These are phyloP conservation scores for Ataeniobius toweri DNA, from an alignment of 2,797 vertebrate species.

Conservation along the genomic window DNA sequence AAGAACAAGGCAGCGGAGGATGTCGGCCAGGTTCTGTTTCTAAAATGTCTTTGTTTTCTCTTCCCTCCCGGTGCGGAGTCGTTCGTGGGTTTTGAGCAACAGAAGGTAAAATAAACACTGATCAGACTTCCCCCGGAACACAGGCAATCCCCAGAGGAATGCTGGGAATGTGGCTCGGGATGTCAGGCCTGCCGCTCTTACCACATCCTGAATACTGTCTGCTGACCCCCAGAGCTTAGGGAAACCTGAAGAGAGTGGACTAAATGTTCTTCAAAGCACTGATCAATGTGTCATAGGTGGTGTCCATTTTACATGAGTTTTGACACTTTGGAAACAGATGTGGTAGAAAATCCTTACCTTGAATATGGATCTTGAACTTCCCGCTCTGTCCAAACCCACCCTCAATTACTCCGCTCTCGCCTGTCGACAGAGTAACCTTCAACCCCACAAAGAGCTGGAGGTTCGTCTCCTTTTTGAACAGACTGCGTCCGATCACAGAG, in stretches of 20 bases:
- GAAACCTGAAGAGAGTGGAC: constrained; percentile 15
- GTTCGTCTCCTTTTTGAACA: constrained; percentile 99
- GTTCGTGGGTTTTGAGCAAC: constrained; percentile 69
- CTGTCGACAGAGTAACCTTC: constrained; percentile 90
- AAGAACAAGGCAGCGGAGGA: constrained; percentile 58
- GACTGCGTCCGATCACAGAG: constrained; percentile 91
- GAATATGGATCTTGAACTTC: constrained; percentile 94
- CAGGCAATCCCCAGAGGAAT: constrained; percentile 74
- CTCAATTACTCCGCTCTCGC: constrained; percentile 91
- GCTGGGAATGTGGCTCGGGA: constrained; percentile 75
- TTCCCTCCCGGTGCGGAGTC: constrained; percentile 73
- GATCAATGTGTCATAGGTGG: background rate
- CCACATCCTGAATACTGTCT: constrained; percentile 75
- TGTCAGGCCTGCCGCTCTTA: constrained; percentile 65
- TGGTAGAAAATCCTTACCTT: constrained; percentile 79
- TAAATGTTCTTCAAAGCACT: background rate
- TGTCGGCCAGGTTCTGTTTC: constrained; percentile 74
- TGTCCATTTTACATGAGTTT: background rate
- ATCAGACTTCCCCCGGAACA: constrained; percentile 79
- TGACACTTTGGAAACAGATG: too few relatives aligned
- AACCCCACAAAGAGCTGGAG: constrained; percentile 96
- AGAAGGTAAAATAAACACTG: constrained; percentile 82
- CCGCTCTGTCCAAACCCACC: constrained; percentile 97
- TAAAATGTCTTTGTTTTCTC: constrained; percentile 78
- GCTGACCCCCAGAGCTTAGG: constrained; percentile 29